Base-by-base conservation (phyloP, 2,888 invertebrate species). In the Congeria kusceri region DNA sequence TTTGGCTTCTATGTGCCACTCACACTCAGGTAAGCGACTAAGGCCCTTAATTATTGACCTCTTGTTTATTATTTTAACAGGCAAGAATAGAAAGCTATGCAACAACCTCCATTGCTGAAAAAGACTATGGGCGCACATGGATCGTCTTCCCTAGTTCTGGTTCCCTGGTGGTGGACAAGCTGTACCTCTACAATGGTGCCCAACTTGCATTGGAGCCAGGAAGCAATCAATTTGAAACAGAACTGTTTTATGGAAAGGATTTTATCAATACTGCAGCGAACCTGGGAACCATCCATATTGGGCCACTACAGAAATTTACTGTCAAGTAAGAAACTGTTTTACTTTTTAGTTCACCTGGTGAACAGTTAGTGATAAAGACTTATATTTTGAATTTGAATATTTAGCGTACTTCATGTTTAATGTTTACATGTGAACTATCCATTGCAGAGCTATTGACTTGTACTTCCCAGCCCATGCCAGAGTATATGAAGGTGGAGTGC, bases 171-270 rank as follows among this genome's bases (percentile, higher is more conserved):
- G 53, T 89, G 15, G 86, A 86, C 47, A 82, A 88, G 56, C 64
- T 90, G 3, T 74, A 84, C 63, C 73, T 90, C 20, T 71, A 57
- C n/a, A 84, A 86, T 62, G 90, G 88, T 29, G 89, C 89, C n/a
- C 88, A 88, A 46, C 49, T 90, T 15, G 88, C 86, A 9, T 53
- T 90, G 15, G 85, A 83, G 53, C 86, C 87, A 9, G 78, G 71
- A 18, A 44, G 44, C 7, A 73, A 59, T 46, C 63, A 62, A 4
- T 27, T 90, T 9, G 79, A 61, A 1, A 80, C 83, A 13, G 75
- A 83, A 46, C 66, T 47, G 9, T 72, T 90, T 1, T 66, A 71
- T 23, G 87, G 87, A 5, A 77, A 82, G 28, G 74, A 64, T 9
- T 83, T 85, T 72, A 59, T 86, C 13, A 78, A 76, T 44, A 77